phyloP scores from a whole-genome alignment of 2,888 invertebrate genomes.

The Argyra leucocephala region DNA sequence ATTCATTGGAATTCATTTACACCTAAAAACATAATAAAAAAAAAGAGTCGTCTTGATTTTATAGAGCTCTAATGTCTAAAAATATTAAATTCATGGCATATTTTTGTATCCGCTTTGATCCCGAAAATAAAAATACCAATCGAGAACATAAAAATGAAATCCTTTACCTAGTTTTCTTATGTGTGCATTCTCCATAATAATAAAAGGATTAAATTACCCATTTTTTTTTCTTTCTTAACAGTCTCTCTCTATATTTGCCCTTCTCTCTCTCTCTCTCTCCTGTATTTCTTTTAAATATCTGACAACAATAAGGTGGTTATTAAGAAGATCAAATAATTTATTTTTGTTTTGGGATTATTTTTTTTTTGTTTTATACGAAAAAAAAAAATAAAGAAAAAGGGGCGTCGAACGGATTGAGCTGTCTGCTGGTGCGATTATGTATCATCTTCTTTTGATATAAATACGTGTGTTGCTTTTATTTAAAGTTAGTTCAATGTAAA shows the following conservation, averaged over 20 bases:
- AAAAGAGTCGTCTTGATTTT: too few relatives aligned
- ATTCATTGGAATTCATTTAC: too few relatives aligned
- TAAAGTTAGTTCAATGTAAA: too few relatives aligned
- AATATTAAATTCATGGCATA: too few relatives aligned
- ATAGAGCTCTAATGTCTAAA: too few relatives aligned
- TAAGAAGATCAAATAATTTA: neutral
- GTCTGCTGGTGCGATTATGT: neutral
- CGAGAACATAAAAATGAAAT: neutral
- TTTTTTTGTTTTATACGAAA: too few relatives aligned
- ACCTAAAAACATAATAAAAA: too few relatives aligned
- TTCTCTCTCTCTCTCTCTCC: neutral
- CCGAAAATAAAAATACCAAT: too few relatives aligned
- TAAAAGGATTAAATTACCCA: neutral
- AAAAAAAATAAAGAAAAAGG: too few relatives aligned
- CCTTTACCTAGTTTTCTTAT: neutral
- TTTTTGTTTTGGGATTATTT: neutral
- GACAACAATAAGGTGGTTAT: neutral
- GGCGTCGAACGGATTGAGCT: slow-evolving; percentile 1
- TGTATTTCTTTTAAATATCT: too few relatives aligned
- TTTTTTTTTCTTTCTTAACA: neutral
- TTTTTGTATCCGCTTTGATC: too few relatives aligned
- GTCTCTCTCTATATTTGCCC: neutral
- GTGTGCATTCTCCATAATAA: neutral
- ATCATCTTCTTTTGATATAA: neutral
- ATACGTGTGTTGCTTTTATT: too few relatives aligned